Conservation (phyloP, 2,888 invertebrate species). For the Muschampia plurimacula region DNA sequence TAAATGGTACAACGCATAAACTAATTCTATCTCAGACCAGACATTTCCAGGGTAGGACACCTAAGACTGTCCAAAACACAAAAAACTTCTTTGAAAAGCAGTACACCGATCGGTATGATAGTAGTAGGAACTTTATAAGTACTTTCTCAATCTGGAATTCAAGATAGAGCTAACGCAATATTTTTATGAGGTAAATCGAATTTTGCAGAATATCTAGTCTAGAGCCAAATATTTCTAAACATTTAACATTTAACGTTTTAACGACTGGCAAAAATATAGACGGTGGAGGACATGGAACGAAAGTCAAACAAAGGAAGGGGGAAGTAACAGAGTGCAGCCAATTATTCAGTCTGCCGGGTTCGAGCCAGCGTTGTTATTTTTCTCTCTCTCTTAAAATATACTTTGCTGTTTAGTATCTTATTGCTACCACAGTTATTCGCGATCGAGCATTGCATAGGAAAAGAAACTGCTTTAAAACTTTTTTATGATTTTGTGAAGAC, state of each 20-base stretch:
- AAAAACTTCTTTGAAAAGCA: no score
- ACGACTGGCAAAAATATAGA: constrained; percentile 17
- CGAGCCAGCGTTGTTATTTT: constrained; percentile 44
- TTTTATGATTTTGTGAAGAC: no score
- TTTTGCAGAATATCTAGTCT: neutral
- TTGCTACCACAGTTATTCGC: constrained; percentile 6
- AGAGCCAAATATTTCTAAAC: neutral
- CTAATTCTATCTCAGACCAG: no score
- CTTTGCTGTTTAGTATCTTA: constrained; percentile 30
- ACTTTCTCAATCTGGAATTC: no score
- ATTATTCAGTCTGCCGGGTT: constrained; percentile 51
- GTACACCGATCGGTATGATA: no score
- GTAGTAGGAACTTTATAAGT: no score
- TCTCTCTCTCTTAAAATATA: constrained; percentile 39
- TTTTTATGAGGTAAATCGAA: neutral
- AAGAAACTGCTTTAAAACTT: no score
- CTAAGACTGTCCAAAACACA: no score
- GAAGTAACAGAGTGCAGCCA: constrained; percentile 40
- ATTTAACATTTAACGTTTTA: constrained; percentile 2
- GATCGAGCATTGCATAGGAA: no score
- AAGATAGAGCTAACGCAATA: no score
- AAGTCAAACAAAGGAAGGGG: constrained; percentile 54
- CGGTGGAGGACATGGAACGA: constrained; percentile 27
- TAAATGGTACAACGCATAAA: no score
- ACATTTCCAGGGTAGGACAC: no score